Percentiles rank a stretch among this genome's conserved stretches.
These are phyloP conservation scores for Panulirus ornatus DNA, from an alignment of 1,140 invertebrate species.

Conservation along the genomic window DNA sequence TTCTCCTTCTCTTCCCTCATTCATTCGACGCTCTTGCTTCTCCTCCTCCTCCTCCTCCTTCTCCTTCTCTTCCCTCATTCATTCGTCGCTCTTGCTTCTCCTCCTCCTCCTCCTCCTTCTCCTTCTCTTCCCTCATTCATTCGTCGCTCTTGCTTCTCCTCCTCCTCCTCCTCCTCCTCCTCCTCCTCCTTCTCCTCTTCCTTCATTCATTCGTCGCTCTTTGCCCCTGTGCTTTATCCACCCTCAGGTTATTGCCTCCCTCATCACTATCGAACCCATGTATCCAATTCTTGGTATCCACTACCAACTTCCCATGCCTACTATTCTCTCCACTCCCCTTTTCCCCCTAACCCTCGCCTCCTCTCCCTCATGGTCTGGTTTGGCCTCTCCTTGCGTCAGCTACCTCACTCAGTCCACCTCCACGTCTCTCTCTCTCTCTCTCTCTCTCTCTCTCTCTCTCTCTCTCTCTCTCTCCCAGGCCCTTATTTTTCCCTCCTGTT, in stretches of 20 bases:
- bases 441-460: slow-evolving; percentile 46
- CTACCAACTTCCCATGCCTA: not conserved
- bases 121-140: not conserved
- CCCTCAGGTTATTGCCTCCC: not conserved
- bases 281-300: too few relatives aligned
- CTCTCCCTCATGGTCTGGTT: not conserved
- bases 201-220: not conserved
- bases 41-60: not conserved
- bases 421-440: slow-evolving; percentile 18
- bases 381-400: not conserved
- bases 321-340: not conserved
- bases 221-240: not conserved
- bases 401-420: not conserved
- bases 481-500: not conserved
- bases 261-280: too few relatives aligned
- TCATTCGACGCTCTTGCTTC: not conserved
- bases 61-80: not conserved
- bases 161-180: not conserved
- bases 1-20: not conserved
- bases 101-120: not conserved
- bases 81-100: not conserved
- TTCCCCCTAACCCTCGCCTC: not conserved
- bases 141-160: not conserved
- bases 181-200: not conserved
- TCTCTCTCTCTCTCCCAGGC: not conserved